Evolutionary conservation across 2,113 vertebrate genomes (phyloP), one percentile per base, ranked within the genome.

Genomic region (Pogonocichla stellata): DNA sequence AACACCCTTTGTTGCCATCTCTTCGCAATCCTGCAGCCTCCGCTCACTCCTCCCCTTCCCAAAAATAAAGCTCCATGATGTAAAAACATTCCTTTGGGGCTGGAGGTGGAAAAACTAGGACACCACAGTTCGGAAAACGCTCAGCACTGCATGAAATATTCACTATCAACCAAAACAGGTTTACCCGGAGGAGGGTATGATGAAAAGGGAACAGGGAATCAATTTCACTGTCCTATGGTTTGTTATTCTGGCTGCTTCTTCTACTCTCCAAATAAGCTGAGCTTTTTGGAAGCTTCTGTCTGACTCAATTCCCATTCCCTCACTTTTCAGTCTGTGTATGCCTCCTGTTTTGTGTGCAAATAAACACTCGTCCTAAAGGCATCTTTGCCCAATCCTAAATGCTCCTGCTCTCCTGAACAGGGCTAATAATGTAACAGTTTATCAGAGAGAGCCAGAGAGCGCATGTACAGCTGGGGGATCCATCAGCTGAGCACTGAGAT

Each of bases 41-140:
- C 80, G 4, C 88, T 93, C 81, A 84, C 94, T 95, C 95, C 93
- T 92, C 95, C 91, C 91, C 70, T 93, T 77, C 90, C 90, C 91
- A 92, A 97, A 96, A 94, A 96, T 93, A 96, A 97, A 95, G 92
- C 84, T 95, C 89, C 90, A 60, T 96, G 90, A 97, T 97, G 93
- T 96, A 96, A 97, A 97, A 96, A 96, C 92, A 95, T 90, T 97
- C 96, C 96, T 97, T 92, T 96, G 96, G 96, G 96, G 96, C 95
- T 97, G 93, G 92, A 97, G 96, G 91, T 95, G 91, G 94, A 94
- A 96, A 96, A 97, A 96, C 81, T 97, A 97, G 97, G 97, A 96
- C 97, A 96, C 38, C 88, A 93, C 89, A 84, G 86, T 96, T 96
- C 1, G 9, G 95, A 93, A 97, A 97, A 96, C 3, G 62, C 94